Evolutionary conservation across 2,113 vertebrate genomes (phyloP).

Genomic region (Hemichromis elongatus): DNA sequence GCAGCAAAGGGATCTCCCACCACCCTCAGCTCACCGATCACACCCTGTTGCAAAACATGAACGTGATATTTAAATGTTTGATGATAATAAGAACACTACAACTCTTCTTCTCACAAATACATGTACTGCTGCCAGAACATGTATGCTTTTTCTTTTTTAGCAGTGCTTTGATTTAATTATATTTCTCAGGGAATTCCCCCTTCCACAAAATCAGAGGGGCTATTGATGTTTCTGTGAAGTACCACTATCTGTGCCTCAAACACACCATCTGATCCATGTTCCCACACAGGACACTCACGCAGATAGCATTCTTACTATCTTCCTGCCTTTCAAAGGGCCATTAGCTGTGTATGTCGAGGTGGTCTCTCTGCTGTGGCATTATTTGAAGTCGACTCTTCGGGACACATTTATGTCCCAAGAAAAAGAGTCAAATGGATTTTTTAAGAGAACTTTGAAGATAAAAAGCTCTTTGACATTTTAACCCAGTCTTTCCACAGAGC

Average conservation of each 20-base stretch:
- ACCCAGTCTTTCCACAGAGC: neutral
- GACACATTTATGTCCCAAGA: constrained; percentile 26
- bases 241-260: neutral
- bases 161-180: neutral
- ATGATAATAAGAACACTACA: neutral
- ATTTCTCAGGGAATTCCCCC: constrained; percentile 10
- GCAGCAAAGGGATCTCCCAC: constrained; percentile 78
- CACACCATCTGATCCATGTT: constrained; percentile 15
- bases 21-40: constrained; percentile 83
- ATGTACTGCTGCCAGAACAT: neutral
- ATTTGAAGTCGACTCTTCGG: constrained; percentile 14
- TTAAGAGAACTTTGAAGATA: constrained; percentile 25
- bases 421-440: constrained; percentile 1
- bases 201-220: neutral
- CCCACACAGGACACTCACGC: constrained; percentile 9
- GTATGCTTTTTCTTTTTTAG: neutral
- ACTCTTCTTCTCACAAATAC: neutral
- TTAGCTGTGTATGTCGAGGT: constrained; percentile 16
- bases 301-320: constrained; percentile 22
- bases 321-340: constrained; percentile 32
- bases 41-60: constrained; percentile 72
- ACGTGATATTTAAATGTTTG: neutral
- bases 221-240: constrained; percentile 43
- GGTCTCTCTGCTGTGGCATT: neutral
- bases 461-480: neutral